Evolutionary conservation across 2,113 vertebrate genomes (phyloP).

Genomic region (Sminthopsis crassicaudata): DNA sequence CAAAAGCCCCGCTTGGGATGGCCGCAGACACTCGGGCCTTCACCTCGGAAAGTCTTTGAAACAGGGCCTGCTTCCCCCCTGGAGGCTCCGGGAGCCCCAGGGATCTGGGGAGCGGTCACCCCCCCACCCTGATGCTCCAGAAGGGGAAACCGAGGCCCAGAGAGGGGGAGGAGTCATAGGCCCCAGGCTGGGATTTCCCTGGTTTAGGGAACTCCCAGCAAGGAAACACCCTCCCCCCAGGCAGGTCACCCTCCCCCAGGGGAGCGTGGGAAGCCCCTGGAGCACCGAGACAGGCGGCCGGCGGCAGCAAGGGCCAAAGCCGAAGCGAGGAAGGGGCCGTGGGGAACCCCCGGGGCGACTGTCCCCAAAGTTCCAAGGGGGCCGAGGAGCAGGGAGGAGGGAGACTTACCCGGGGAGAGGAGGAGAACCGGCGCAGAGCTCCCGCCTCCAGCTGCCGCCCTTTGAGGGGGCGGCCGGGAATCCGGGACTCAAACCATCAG

Average conservation of each 20-base stretch:
- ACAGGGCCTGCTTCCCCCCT: too few relatives aligned
- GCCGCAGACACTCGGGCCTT: background rate
- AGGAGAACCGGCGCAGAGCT: background rate
- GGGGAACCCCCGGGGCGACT: too few relatives aligned
- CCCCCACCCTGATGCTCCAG: constrained; percentile 47
- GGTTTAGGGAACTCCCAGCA: too few relatives aligned
- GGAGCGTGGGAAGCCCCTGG: too few relatives aligned
- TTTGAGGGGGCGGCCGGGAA: background rate
- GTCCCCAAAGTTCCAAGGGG: too few relatives aligned
- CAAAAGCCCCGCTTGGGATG: too few relatives aligned
- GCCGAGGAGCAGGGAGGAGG: background rate
- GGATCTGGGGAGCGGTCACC: constrained; percentile 18
- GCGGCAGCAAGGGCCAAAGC: background rate
- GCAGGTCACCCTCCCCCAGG: background rate
- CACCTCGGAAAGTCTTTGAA: too few relatives aligned
- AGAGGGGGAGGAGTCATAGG: background rate
- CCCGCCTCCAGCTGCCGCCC: background rate
- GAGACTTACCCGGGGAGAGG: too few relatives aligned
- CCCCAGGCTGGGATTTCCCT: too few relatives aligned
- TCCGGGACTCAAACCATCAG: background rate
- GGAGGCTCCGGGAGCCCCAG: constrained; percentile 41
- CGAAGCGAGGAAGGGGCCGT: background rate
- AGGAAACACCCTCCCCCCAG: too few relatives aligned
- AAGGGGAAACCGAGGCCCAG: constrained; percentile 59
- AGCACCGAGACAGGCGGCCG: too few relatives aligned